Base-by-base conservation (phyloP, 2,113 vertebrate species). In the Thinocorus orbignyianus region DNA sequence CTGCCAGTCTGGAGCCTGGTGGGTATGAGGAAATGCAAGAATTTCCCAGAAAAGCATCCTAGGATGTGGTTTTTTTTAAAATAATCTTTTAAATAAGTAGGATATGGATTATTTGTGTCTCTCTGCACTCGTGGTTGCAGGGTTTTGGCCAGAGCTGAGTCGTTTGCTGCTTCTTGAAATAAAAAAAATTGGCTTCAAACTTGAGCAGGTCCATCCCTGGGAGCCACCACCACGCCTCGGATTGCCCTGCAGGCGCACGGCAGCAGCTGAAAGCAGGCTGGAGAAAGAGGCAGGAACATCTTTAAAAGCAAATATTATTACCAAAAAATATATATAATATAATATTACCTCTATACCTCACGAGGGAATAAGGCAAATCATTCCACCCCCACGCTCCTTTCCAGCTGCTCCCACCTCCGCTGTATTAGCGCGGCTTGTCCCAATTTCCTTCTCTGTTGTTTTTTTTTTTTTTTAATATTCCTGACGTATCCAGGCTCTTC, bases 371-470 rank as follows among this genome's bases (percentile, higher is more conserved):
- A n/a, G 52, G 69, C 28, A 60, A 76, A 87, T 72, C 31, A 51
- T 73, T 78, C 81, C 83, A 39, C 77, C 61, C 72, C 52, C 61
- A 13, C 68, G 44, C 60, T 55, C 7, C 42, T 90, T 88, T 60
- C 48, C 81, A 82, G 58, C 81, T 66, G 85, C 87, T 95, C 78
- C 93, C 88, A 88, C 83, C 93, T 91, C 79, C 37, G 2, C 87
- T 41, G 42, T 80, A 69, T 90, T 78, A 96, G 73, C 28, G 35
- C 6, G 1, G 42, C 89, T 79, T 51, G 92, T 86, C 93, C 95
- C 87, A 88, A 64, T 97, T 96, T 97, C 61, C 85, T 61, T 26
- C 91, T 93, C 95, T 95, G 95, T 95, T 95, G 93, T 96, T 96
- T 94, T 91, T 51, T 51, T 51, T 49, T 25, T 24, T 46, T 46